Base-by-base conservation (phyloP, 2,797 vertebrate genomes). In the Molothrus aeneus region DNA sequence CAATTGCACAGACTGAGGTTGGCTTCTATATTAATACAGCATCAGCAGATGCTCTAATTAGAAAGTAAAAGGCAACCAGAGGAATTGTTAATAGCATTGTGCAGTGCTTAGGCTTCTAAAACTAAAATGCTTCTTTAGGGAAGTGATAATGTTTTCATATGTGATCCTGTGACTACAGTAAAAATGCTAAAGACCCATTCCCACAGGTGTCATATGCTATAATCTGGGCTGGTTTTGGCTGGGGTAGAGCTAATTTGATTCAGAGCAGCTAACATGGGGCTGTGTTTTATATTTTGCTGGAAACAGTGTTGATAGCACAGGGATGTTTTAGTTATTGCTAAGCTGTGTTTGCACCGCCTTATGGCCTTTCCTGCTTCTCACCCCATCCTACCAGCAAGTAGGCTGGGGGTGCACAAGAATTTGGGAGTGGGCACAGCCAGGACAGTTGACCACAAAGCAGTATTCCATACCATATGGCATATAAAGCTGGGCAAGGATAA, bases 1-100 rank as follows among this genome's bases (percentile, higher is more conserved):
- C 29, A 84, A 75, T 48, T 71, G 19, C 31, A 34, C 29, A 80
- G 80, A 53, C 28, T 47, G 36, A 68, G 61, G 61, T 60, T 40
- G 78, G 42, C 40, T 89, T 60, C 65, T 86, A 3, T 54, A 68
- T 80, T 70, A 87, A 70, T 22, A 71, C 3, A 65, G 86, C 61
- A 72, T 22, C 4, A 9, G 60, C 21, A 92, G 75, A 80, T 79
- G 29, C 34, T 90, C 66, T 38, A 65, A 90, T 88, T 66, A 75
- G 13, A 90, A 92, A 89, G 63, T 25, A 91, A 66, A 74, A 93
- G 71, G 66, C 86, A 89, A 51, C 54, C 38, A 65, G 83, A 89
- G 22, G 42, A 90, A 92, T 21, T 60, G 42, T 42, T 89, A 32
- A 64, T 26, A 63, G 29, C 11, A 31, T 29, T 79, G 64, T 86